Conservation (phyloP, 2,113 vertebrate genomes). For the Vombatus ursinus region DNA sequence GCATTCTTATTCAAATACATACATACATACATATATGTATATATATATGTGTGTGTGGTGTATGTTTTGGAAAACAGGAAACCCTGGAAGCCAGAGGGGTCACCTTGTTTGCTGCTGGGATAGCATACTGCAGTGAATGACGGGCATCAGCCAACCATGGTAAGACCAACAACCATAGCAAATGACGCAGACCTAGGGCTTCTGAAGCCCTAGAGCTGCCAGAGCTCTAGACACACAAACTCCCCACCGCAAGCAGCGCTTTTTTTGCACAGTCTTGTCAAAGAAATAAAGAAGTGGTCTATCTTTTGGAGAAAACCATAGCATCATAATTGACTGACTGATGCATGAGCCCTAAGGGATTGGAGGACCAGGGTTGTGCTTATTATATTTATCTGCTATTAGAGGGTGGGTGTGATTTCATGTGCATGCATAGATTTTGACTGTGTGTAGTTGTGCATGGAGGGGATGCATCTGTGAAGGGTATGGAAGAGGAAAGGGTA, state of each 20-base stretch:
- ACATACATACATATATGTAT: no score
- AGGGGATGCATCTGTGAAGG: neutral
- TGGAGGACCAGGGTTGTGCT: neutral
- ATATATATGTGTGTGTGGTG: no score
- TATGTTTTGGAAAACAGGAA: neutral
- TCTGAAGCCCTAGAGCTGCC: neutral
- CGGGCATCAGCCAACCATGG: neutral
- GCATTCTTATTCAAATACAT: neutral
- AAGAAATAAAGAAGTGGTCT: neutral
- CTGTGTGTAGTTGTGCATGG: neutral
- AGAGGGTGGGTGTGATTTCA: neutral
- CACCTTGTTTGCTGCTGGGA: neutral
- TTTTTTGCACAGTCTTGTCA: neutral
- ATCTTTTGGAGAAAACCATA: neutral
- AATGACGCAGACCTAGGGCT: neutral
- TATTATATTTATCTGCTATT: neutral
- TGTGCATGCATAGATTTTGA: neutral
- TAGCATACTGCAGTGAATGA: neutral
- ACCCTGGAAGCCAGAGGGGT: neutral
- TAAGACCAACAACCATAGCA: neutral
- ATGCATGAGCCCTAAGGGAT: neutral
- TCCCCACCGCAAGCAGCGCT: neutral
- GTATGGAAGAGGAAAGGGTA: neutral
- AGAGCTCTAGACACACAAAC: neutral
- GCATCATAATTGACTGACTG: neutral